Conservation (phyloP, 2,888 invertebrate species). For the Lasioglossum villosulum region DNA sequence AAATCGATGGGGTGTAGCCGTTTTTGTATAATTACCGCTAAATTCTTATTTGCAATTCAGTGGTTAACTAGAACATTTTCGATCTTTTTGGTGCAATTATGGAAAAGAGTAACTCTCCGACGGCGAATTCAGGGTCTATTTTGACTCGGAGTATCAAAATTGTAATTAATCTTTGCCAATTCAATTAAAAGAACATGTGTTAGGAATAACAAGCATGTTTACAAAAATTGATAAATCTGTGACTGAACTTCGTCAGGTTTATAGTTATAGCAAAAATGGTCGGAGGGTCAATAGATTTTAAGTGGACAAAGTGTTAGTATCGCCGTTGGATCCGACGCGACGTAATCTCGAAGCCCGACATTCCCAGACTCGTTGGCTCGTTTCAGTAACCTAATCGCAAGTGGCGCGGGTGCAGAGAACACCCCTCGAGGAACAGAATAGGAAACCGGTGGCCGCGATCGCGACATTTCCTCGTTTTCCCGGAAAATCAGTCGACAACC, state of each 20-base stretch:
- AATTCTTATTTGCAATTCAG: too few species aligned
- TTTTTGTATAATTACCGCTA: too few species aligned
- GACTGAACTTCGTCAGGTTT: background rate
- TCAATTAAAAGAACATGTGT: background rate
- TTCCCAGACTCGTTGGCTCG: background rate
- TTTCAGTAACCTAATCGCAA: constrained; percentile 1
- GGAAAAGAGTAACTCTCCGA: too few species aligned
- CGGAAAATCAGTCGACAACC: constrained; percentile 47
- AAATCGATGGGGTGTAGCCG: too few species aligned
- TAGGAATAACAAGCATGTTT: background rate
- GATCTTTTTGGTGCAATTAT: too few species aligned
- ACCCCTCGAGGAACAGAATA: constrained; percentile 19
- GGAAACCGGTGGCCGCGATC: constrained; percentile 9
- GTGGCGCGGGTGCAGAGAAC: background rate
- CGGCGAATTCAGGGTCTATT: too few species aligned
- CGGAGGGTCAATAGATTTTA: background rate
- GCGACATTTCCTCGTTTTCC: constrained; percentile 61
- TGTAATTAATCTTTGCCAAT: background rate
- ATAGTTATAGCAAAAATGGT: background rate
- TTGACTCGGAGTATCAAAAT: too few species aligned
- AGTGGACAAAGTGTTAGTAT: background rate
- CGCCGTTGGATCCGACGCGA: background rate
- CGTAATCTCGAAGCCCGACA: background rate
- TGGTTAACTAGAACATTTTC: too few species aligned
- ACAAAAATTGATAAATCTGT: background rate